These are phyloP conservation scores for Nomada fucata DNA, from an alignment of 2,888 invertebrate species.

Conservation along the genomic window DNA sequence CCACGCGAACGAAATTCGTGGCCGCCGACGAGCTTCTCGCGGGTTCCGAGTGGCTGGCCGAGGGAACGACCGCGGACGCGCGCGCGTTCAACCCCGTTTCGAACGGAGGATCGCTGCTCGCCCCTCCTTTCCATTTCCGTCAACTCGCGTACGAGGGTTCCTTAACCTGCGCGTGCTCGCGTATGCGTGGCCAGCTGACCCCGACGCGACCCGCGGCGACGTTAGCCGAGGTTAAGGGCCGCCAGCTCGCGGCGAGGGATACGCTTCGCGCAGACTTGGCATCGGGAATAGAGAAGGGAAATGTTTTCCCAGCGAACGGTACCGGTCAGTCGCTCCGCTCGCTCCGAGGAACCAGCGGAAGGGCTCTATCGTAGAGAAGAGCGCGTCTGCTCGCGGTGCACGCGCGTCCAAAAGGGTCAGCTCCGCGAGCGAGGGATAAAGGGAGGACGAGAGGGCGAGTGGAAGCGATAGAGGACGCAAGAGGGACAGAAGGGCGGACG, in stretches of 20 bases:
- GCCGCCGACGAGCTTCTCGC: too few species aligned
- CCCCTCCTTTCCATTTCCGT: constrained; percentile 1
- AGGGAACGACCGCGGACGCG: not conserved
- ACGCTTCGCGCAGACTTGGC: not conserved
- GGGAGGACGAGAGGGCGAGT: not conserved
- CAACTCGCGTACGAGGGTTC: constrained; percentile 55
- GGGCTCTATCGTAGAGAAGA: constrained; percentile 21
- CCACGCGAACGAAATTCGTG: too few species aligned
- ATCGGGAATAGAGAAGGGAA: too few species aligned
- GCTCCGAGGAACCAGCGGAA: not conserved
- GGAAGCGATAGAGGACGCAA: not conserved
- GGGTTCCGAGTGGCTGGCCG: too few species aligned
- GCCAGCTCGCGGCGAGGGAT: constrained; percentile 1
- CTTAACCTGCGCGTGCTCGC: constrained; percentile 56
- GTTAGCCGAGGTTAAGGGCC: constrained; percentile 68
- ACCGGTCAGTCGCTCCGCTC: too few species aligned
- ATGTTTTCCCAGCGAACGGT: too few species aligned
- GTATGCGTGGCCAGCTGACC: constrained; percentile 62
- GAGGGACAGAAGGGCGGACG: not conserved
- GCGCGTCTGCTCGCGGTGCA: constrained; percentile 29
- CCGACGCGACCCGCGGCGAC: constrained; percentile 60
- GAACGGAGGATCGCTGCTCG: not conserved
- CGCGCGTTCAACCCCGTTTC: constrained; percentile 20
- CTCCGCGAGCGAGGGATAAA: not conserved
- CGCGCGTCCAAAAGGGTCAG: constrained; percentile 16